A percentile compares a stretch with the other conserved stretches of the same genome.
phyloP scores from a whole-genome alignment of 2,113 vertebrate genomes.

The Alosa alosa region DNA sequence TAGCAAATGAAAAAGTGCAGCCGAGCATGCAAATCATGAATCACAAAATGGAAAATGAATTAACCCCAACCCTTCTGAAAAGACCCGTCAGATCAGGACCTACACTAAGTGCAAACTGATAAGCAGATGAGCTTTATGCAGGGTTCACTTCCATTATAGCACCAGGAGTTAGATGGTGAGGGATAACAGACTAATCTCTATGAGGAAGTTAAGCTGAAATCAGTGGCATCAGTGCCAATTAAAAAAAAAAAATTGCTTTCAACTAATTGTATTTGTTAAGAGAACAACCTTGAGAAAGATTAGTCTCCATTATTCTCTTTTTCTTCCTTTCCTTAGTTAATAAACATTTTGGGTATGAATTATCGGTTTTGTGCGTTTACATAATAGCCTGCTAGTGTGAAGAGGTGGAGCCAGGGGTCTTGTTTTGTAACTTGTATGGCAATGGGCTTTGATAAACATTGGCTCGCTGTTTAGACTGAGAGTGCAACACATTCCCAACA shows the following conservation, averaged over 20 bases:
- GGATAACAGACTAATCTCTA: not conserved
- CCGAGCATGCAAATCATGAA: not conserved
- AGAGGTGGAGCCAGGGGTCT: not conserved
- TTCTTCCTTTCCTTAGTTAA: not conserved
- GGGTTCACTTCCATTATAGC: not conserved
- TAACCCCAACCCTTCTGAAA: not conserved
- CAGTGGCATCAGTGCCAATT: not conserved
- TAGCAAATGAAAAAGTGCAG: not conserved
- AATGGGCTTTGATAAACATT: not conserved
- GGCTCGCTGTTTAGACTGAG: not conserved
- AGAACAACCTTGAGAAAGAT: not conserved
- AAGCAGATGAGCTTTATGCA: not conserved
- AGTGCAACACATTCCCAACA: not conserved
- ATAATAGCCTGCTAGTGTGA: not conserved
- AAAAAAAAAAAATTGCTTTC: not conserved
- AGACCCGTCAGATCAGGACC: not conserved
- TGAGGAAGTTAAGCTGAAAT: not conserved
- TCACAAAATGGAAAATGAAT: not conserved
- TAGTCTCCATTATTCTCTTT: not conserved
- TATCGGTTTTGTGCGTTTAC: not conserved
- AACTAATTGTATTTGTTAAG: not conserved
- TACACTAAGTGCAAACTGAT: not conserved
- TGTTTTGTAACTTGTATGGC: not conserved
- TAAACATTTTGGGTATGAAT: too few species aligned
- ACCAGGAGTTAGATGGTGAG: not conserved